These are phyloP conservation scores for Meiosimyza decipiens DNA, from an alignment of 2,888 invertebrate species.

Conservation along the genomic window DNA sequence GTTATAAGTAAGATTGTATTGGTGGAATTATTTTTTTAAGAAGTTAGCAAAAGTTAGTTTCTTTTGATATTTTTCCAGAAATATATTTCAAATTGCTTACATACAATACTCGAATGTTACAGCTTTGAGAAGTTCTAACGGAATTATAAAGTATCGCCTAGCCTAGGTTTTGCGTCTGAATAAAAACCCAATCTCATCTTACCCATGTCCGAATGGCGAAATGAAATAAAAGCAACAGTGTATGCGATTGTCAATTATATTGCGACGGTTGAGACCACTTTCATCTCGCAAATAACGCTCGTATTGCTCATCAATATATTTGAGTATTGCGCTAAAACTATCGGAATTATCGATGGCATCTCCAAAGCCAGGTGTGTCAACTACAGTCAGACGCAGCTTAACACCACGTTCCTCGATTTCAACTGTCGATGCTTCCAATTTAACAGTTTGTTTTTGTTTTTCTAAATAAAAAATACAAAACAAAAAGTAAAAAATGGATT, in stretches of 20 bases:
- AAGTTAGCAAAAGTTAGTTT: too few relatives aligned
- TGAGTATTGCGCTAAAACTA: slow-evolving; percentile 91
- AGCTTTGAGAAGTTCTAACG: too few relatives aligned
- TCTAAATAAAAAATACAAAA: slow-evolving; percentile 69
- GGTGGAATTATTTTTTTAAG: too few relatives aligned
- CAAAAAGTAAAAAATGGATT: not conserved
- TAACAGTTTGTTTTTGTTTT: slow-evolving; percentile 91
- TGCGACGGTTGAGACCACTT: slow-evolving; percentile 93
- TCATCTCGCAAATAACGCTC: slow-evolving; percentile 91
- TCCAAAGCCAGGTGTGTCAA: slow-evolving; percentile 96
- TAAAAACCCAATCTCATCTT: slow-evolving; percentile 54
- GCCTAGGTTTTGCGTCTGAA: too few relatives aligned
- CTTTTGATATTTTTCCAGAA: too few relatives aligned
- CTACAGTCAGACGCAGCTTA: slow-evolving; percentile 90
- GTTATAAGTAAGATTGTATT: too few relatives aligned
- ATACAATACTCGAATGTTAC: too few relatives aligned
- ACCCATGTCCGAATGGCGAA: slow-evolving; percentile 97
- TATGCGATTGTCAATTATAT: slow-evolving; percentile 96
- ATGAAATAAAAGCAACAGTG: slow-evolving; percentile 99
- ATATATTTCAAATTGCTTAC: too few relatives aligned
- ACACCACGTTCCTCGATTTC: slow-evolving; percentile 97
- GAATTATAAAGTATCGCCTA: too few relatives aligned
- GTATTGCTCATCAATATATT: slow-evolving; percentile 98
- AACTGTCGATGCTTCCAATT: slow-evolving; percentile 94
- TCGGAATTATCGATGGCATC: slow-evolving; percentile 95